A percentile compares a stretch with the other conserved stretches of the same genome.
These are phyloP conservation scores for Mirounga angustirostris DNA, from an alignment of 2,113 vertebrate species.

Conservation along the genomic window DNA sequence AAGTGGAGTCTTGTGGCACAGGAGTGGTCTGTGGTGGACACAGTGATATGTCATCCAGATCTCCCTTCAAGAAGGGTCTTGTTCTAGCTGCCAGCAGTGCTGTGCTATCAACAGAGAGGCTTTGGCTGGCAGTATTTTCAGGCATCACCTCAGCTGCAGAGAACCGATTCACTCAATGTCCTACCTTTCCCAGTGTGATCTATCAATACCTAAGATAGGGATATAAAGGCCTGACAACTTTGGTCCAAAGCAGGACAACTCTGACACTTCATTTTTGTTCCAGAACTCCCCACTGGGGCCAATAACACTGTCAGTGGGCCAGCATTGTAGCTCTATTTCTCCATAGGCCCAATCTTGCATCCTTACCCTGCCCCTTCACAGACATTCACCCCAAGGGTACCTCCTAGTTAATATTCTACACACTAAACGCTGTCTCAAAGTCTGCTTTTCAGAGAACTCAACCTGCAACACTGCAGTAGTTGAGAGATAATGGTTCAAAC, in stretches of 20 bases:
- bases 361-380: background rate
- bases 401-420: constrained; percentile 14
- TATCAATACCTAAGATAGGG: background rate
- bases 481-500: background rate
- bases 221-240: background rate
- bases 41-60: background rate
- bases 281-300: background rate
- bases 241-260: background rate
- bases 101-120: background rate
- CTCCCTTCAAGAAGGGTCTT: background rate
- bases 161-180: background rate
- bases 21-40: background rate
- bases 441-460: constrained; percentile 19
- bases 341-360: background rate
- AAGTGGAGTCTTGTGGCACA: background rate
- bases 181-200: background rate
- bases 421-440: constrained; percentile 44
- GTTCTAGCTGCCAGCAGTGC: background rate
- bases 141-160: background rate
- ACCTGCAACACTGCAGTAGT: background rate
- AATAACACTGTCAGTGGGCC: background rate
- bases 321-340: background rate
- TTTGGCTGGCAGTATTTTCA: background rate
- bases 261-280: constrained; percentile 21
- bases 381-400: background rate